Base-by-base conservation (phyloP, 2,888 invertebrate species). In the Gisinianus flammeolus region DNA sequence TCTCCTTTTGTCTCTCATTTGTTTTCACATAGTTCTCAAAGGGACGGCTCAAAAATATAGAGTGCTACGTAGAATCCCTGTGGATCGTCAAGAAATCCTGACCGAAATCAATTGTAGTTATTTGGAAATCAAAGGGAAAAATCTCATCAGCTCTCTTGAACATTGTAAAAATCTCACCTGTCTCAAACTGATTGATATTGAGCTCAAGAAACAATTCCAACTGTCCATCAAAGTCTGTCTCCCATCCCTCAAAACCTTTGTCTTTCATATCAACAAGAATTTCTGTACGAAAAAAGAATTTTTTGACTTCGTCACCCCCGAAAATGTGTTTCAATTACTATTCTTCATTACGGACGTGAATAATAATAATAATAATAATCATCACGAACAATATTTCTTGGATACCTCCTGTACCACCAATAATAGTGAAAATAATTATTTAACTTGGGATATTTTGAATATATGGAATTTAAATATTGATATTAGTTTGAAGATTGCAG, bases 101-200 rank as follows among this genome's bases (percentile, higher is more conserved):
- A 74, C 73, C 6, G 35, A 35, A 0, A 44, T 74, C 16, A 64
- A 19, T 8, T 74, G 73, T 44, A 62, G 62, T 28, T 52, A 35
- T 19, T 26, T 74, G 19, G 64, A 74, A 74, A 35, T 44, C 44
- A 74, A 74, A 66, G 73, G 64, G 28, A 74, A 74, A 28, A 64
- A 35, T 5, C 52, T 74, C 12, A 64, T 74, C 24, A 74, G 28
- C 6, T 74, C 73, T 58, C 26, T 74, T 0, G 64, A 74, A 24
- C 28, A 62, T 16, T 64, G 64, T 33, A 31, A 74, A 31, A 58
- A 26, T 35, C 73, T 74, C 19, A 33, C 31, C 5, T 35, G 26
- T 26, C 24, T 74, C 19, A 64, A 33, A 8, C 31, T 74, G 2
- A 74, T 26, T 19, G 73, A 74, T 74, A 28, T 74, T 26, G 64